Evolutionary conservation across 2,888 invertebrate species (phyloP).

Genomic region (Plemyria rubiginata): DNA sequence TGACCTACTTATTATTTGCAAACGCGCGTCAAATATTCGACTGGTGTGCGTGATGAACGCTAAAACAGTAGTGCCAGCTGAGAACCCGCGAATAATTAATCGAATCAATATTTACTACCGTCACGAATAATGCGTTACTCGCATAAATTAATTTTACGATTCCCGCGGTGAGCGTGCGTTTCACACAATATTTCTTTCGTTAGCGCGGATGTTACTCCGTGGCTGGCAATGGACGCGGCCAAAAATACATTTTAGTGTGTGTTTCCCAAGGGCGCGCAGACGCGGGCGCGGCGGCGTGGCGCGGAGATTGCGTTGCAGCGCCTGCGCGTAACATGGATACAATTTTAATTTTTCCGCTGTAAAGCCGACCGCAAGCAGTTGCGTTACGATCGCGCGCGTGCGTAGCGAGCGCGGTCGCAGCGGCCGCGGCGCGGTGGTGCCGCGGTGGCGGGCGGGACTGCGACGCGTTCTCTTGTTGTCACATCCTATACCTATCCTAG

Average conservation of each 20-base stretch:
- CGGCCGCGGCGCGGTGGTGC: neutral
- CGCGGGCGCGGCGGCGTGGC: slow-evolving; percentile 35
- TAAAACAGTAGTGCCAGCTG: slow-evolving; percentile 18
- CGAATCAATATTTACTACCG: slow-evolving; percentile 54
- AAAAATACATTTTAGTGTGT: slow-evolving; percentile 82
- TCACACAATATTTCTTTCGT: slow-evolving; percentile 69
- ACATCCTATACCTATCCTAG: neutral
- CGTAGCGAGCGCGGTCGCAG: slow-evolving; percentile 10
- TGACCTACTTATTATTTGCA: slow-evolving; percentile 36
- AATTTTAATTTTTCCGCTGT: slow-evolving; percentile 66
- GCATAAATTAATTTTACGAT: slow-evolving; percentile 61
- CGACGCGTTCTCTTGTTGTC: neutral
- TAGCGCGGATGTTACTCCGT: slow-evolving; percentile 70
- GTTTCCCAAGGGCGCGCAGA: slow-evolving; percentile 72
- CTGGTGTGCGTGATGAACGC: slow-evolving; percentile 3
- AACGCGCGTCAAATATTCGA: slow-evolving; percentile 14
- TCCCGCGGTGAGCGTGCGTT: slow-evolving; percentile 53
- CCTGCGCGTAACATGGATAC: slow-evolving; percentile 32
- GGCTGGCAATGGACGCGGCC: slow-evolving; percentile 78
- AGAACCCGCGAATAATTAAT: slow-evolving; percentile 38
- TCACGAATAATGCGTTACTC: slow-evolving; percentile 49
- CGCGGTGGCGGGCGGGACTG: neutral
- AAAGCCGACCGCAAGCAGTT: slow-evolving; percentile 60
- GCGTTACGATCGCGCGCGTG: slow-evolving; percentile 22
- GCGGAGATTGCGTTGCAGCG: slow-evolving; percentile 30